Evolutionary conservation across 2,888 invertebrate genomes (phyloP).

Genomic region (Creontiades dilutus): DNA sequence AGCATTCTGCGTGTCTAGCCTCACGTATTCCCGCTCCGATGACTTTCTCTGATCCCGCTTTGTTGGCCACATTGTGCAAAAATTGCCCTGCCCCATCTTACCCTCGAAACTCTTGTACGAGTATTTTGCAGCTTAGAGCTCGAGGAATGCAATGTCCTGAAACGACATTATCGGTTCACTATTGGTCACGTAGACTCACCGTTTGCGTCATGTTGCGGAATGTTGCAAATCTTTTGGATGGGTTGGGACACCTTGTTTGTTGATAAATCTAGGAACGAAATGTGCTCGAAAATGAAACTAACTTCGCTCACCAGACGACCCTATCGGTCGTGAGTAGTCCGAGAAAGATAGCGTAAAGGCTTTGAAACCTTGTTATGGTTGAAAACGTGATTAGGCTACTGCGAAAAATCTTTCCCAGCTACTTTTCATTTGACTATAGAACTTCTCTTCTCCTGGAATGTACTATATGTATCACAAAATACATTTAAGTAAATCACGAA

Average conservation of each 20-base stretch:
- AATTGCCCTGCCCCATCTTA: too few relatives aligned
- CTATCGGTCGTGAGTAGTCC: neutral
- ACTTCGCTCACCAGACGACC: neutral
- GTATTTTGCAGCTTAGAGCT: too few relatives aligned
- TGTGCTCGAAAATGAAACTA: neutral
- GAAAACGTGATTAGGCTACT: neutral
- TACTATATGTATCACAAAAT: too few relatives aligned
- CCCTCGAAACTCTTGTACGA: too few relatives aligned
- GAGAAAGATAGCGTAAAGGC: neutral
- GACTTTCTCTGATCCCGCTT: constrained; percentile 2
- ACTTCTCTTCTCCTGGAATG: too few relatives aligned
- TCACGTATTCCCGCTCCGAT: neutral
- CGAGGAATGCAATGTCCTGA: neutral
- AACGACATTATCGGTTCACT: neutral
- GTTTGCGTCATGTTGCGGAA: neutral
- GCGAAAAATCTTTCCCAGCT: too few relatives aligned
- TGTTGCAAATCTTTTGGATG: neutral
- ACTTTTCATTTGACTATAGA: too few relatives aligned
- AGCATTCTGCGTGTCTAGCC: neutral
- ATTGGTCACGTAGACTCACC: neutral
- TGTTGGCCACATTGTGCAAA: neutral
- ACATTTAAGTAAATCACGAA: too few relatives aligned
- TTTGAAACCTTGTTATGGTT: neutral
- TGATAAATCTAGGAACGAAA: neutral
- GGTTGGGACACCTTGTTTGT: neutral